Base-by-base conservation (phyloP, 2,888 invertebrate genomes). In the Balanococcus diminutus region DNA sequence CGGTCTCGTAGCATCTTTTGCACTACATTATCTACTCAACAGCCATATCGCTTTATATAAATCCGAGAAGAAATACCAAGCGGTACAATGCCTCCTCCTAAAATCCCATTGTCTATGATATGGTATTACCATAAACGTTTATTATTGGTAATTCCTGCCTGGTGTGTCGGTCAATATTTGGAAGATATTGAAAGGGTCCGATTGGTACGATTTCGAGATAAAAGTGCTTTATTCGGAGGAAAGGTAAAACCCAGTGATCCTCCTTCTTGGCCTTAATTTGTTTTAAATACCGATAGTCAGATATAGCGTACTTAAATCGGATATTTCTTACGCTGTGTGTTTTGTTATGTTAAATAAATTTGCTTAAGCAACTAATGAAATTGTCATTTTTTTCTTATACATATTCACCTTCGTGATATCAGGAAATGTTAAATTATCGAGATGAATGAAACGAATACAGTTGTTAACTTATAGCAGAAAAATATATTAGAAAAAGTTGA, bases 171-270 rank as follows among this genome's bases (percentile, higher is more conserved):
- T 0, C 91, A 91, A 88, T 93, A 90, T 88, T 88, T 96, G 84
- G 95, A 96, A 89, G 90, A 90, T 5, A 91, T 92, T 88, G 95
- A 96, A 90, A 94, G 94, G 0, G 91, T 93, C 87, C 92, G 95
- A 86, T 93, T 95, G 93, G 91, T 92, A 0, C 90, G 90, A 88
- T 96, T 94, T 89, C 92, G 96, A 87, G 96, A 96, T 89, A 96
- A 94, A 89, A 96, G 96, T 89, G 92, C 93, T 81, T 90, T 96
- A 56, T 96, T 93, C 89, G 95, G 94, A 31, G 92, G 94, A 86
- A 90, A 89, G 56, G 90, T 93, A 1, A 92, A 93, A 88, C 92
- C 92, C 87, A 94, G 93, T 9, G 93, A 94, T 87, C 89, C 91
- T 88, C 96, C 95, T 86, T 92, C 94, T 8, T 96, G 96, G 96